A percentile compares a stretch with the other conserved stretches of the same genome.
Conservation (phyloP, 2,113 vertebrate species). For the Climacteris rufus region DNA sequence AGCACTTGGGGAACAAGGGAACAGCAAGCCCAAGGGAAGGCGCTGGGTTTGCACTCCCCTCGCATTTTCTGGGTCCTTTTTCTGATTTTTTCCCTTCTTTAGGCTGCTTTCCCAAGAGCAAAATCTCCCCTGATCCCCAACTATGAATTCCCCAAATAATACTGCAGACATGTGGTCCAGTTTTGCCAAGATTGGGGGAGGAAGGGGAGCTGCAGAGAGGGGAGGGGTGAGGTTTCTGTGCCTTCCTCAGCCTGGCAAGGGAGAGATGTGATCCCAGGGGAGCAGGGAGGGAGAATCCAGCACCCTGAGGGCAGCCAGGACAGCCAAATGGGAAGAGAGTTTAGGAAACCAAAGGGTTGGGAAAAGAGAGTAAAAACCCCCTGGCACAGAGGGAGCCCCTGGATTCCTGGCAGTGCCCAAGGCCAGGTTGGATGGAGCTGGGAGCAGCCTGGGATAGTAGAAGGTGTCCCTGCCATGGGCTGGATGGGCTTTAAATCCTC, state of each 20-base stretch:
- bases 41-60: not conserved
- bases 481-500: rapidly evolving
- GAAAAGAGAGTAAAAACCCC: not conserved
- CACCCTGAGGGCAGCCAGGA: no score
- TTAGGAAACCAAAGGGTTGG: not conserved
- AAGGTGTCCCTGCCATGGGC: not conserved
- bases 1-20: not conserved
- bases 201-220: not conserved
- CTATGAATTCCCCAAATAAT: not conserved
- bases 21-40: not conserved
- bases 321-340: not conserved
- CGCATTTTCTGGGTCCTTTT: not conserved
- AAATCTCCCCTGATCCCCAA: rapidly evolving
- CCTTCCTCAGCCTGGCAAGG: not conserved
- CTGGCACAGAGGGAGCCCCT: not conserved
- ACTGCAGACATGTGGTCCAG: not conserved
- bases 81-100: not conserved
- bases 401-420: not conserved
- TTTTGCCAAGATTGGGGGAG: not conserved
- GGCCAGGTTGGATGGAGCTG: not conserved
- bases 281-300: not conserved
- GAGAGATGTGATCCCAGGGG: not conserved
- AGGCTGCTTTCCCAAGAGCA: not conserved
- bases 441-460: not conserved
- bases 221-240: not conserved